Percentiles rank a stretch among this genome's conserved stretches.
Evolutionary conservation across 2,888 invertebrate genomes (phyloP).

Genomic region (Tachystola acroxantha): DNA sequence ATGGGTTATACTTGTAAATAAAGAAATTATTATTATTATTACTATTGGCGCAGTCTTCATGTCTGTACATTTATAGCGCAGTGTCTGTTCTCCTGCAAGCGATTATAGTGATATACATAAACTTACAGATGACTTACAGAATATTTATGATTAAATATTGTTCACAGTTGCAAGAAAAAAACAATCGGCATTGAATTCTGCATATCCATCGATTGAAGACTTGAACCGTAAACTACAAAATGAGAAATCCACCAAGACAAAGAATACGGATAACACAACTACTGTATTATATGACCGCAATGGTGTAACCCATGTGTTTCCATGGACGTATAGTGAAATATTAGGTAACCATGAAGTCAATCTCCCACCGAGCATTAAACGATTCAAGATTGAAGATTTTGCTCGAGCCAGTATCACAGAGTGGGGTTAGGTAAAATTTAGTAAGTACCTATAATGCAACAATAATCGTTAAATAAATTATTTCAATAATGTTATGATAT

Average conservation of each 20-base stretch:
- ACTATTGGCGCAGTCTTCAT: too few species aligned
- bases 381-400: constrained; percentile 74
- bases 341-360: constrained; percentile 62
- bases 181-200: constrained; percentile 12
- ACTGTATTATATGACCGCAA: constrained; percentile 47
- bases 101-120: too few species aligned
- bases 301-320: constrained; percentile 58
- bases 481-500: too few species aligned
- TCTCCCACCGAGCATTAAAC: constrained; percentile 80
- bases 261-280: constrained; percentile 20
- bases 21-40: too few species aligned
- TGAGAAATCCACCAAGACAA: constrained; percentile 29
- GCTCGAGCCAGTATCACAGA: constrained; percentile 59
- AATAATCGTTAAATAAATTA: too few species aligned
- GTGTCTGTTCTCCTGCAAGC: too few species aligned
- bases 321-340: constrained; percentile 75
- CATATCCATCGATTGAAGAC: constrained; percentile 48
- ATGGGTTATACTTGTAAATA: too few species aligned
- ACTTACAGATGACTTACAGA: too few species aligned
- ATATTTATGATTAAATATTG: too few species aligned
- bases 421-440: constrained; percentile 66
- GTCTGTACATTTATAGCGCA: too few species aligned
- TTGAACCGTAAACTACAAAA: constrained; percentile 46
- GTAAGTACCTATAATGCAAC: too few species aligned
- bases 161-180: constrained; percentile 4